Conservation (phyloP, 2,888 invertebrate genomes). For the Calephelis perditalis region DNA sequence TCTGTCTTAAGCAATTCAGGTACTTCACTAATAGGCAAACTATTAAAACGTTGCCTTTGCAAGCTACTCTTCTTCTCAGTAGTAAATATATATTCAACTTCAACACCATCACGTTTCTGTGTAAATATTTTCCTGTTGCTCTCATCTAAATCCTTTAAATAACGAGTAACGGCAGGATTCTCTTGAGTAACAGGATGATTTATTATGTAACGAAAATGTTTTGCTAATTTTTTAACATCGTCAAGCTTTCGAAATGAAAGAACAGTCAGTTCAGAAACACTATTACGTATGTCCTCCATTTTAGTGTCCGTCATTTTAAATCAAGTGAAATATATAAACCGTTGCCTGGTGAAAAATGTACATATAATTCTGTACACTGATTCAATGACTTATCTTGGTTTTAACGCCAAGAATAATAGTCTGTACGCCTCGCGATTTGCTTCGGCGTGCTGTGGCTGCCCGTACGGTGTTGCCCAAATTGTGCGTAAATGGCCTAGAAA, state of each 20-base stretch:
- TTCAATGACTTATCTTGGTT: slow-evolving; percentile 43
- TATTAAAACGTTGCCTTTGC: slow-evolving; percentile 66
- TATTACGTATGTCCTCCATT: slow-evolving; percentile 41
- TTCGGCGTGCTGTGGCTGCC: slow-evolving; percentile 35
- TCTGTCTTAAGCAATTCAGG: slow-evolving; percentile 65
- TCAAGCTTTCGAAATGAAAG: slow-evolving; percentile 62
- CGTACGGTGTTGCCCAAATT: slow-evolving; percentile 38
- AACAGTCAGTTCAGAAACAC: slow-evolving; percentile 51
- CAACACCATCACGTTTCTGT: slow-evolving; percentile 56
- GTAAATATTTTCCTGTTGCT: slow-evolving; percentile 55
- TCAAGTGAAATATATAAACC: slow-evolving; percentile 22
- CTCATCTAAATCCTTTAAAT: slow-evolving; percentile 50
- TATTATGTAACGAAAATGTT: slow-evolving; percentile 54
- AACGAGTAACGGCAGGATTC: slow-evolving; percentile 44
- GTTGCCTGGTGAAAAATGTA: slow-evolving; percentile 22
- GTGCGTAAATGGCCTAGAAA: slow-evolving; percentile 29
- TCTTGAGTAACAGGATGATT: slow-evolving; percentile 54
- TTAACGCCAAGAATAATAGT: slow-evolving; percentile 38
- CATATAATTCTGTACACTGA: slow-evolving; percentile 40
- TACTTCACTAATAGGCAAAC: slow-evolving; percentile 65
- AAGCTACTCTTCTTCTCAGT: slow-evolving; percentile 67
- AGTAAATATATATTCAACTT: slow-evolving; percentile 69
- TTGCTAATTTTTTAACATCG: slow-evolving; percentile 58
- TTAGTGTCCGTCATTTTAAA: slow-evolving; percentile 37
- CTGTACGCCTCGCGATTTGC: slow-evolving; percentile 27